Conservation (phyloP, 2,797 vertebrate genomes). For the Helostoma temminkii region DNA sequence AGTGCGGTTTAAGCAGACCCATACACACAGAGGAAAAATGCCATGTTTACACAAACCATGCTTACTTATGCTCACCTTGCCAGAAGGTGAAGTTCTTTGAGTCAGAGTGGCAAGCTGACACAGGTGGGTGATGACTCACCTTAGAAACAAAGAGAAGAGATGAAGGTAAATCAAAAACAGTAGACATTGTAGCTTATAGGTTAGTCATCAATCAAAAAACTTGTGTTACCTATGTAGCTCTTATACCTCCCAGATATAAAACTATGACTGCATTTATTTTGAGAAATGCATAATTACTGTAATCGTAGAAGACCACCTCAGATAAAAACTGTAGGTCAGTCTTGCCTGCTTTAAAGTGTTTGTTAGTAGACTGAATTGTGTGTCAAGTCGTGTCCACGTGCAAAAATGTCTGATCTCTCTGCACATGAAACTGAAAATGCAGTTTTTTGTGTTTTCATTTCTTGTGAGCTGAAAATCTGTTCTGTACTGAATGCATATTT, state of each 20-base stretch:
- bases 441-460: background rate
- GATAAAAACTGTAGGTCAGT: background rate
- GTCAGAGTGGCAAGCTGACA: conserved; percentile 95
- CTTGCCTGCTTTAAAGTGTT: background rate
- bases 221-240: background rate
- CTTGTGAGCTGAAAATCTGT: background rate
- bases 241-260: background rate
- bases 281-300: conserved; percentile 7
- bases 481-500: background rate
- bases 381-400: no score
- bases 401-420: background rate
- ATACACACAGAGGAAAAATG: background rate
- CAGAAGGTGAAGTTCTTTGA: conserved; percentile 94
- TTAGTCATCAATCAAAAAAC: conserved; percentile 9
- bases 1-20: background rate
- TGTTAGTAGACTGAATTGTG: background rate
- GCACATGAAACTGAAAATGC: background rate
- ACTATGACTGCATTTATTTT: conserved; percentile 3
- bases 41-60: conserved; percentile 1
- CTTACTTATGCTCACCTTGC: conserved; percentile 89
- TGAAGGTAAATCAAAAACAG: background rate
- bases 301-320: background rate
- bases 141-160: conserved; percentile 59
- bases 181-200: background rate
- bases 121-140: conserved; percentile 98